Evolutionary conservation across 1,140 invertebrate genomes (phyloP).

Genomic region (Neuroterus valhalla): DNA sequence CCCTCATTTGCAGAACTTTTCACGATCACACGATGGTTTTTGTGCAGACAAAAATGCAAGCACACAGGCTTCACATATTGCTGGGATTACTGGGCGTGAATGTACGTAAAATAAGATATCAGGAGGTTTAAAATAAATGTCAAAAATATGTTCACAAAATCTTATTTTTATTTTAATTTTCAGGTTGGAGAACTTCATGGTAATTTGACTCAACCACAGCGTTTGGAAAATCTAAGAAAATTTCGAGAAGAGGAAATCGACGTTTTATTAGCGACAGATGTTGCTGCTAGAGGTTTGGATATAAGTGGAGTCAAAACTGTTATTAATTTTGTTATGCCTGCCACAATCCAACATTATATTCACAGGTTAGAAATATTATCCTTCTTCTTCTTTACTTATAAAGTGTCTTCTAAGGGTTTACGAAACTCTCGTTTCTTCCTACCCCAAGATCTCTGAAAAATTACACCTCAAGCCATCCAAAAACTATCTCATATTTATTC

Average conservation of each 20-base stretch:
- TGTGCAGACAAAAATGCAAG: conserved; percentile 96
- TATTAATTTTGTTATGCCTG: conserved; percentile 97
- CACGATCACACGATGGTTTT: conserved; percentile 95
- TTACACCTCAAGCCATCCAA: no score
- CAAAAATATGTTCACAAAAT: no score
- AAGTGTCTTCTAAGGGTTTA: no score
- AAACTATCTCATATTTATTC: no score
- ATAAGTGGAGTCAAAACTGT: conserved; percentile 97
- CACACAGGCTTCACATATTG: conserved; percentile 93
- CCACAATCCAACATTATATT: conserved; percentile 95
- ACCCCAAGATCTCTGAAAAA: no score
- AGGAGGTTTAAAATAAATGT: no score
- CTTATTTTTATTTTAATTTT: conserved; percentile 7
- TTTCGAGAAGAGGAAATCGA: conserved; percentile 94
- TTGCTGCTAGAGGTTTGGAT: conserved; percentile 96
- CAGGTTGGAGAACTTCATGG: conserved; percentile 95
- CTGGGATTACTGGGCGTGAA: conserved; percentile 90
- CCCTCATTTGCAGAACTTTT: conserved; percentile 95
- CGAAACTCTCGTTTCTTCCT: no score
- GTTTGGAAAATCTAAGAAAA: conserved; percentile 90
- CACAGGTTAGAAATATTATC: conserved; percentile 79
- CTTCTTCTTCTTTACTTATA: no score
- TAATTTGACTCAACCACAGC: conserved; percentile 93
- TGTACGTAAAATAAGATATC: conserved; percentile 63
- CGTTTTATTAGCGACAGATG: conserved; percentile 95